Evolutionary conservation across 2,888 invertebrate genomes (phyloP), one percentile per base, ranked within the genome.

Genomic region (Hyposoter didymator): DNA sequence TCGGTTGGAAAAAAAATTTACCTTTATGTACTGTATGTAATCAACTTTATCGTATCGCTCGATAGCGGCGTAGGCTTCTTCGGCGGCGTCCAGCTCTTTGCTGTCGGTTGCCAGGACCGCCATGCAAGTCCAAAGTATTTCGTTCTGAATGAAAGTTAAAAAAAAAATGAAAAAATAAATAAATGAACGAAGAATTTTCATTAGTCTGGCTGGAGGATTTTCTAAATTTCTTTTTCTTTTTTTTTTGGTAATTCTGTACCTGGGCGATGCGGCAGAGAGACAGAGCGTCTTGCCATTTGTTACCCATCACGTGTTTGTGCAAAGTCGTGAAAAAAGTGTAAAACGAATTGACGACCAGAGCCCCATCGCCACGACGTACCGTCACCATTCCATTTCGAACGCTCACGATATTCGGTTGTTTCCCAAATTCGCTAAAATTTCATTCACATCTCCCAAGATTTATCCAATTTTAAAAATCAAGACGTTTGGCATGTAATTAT

Each of bases 11-110:
- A 32, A 35, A 32, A 35, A 49, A 32, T 17, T 91, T 94, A 97
- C 97, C 94, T 97, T 97, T 52, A 98, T 96, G 91, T 97, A 95
- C 90, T 97, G 97, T 89, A 98, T 96, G 90, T 97, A 98, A 90
- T 96, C 96, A 1, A 98, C 98, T 96, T 98, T 98, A 90, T 98
- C 97, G 82, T 96, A 96, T 94, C 98, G 96, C 89, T 97, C 95
- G n/a, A 98, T 97, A 12, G 97, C 97, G 10, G 99, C 97, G 93
- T 98, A 99, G 0, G 99, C 98, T 92, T 99, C 98, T 94, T 99
- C 99, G 19, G 99, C 99, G 7, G 98, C 97, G 83, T 97, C 96
- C 78, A 99, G 94, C 90, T 99, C 97, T 92, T 97, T 97, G 85
- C 97, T 96, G 88, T 98, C 97, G 82, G 98, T 97, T 0, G 99